phyloP scores from a whole-genome alignment of 2,113 vertebrate species.

The Numida meleagris region DNA sequence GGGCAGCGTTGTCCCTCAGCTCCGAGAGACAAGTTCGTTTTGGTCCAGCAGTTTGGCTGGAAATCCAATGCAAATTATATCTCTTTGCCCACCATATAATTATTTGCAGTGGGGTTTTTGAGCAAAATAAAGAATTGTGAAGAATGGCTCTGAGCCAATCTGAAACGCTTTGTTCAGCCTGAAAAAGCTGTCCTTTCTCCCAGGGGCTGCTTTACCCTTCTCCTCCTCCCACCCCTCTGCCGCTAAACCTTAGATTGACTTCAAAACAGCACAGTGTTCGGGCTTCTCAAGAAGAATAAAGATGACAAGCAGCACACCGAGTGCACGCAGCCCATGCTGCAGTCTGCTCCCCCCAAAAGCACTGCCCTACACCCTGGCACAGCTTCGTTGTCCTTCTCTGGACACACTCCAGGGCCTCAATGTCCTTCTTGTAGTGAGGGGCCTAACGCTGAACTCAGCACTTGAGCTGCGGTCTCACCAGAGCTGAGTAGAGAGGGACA shows the following conservation, averaged over 20 bases:
- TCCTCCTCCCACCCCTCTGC: neutral
- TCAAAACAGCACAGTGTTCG: neutral
- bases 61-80: neutral
- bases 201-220: neutral
- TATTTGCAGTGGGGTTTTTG: neutral
- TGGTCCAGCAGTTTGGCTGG: neutral
- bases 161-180: neutral
- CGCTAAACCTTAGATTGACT: neutral
- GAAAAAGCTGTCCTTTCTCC: neutral
- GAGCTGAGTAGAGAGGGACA: no score
- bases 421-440: no score
- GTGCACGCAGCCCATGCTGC: accelerated
- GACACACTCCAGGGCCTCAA: no score
- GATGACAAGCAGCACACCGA: neutral
- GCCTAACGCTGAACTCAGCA: no score
- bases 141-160: neutral
- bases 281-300: neutral
- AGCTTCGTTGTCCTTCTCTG: no score
- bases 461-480: no score
- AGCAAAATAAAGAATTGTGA: neutral
- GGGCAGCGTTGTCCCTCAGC: neutral
- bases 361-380: neutral
- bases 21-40: neutral
- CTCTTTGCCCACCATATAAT: neutral
- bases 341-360: neutral